Conservation (phyloP, 2,888 invertebrate species). For the Cremastinae sp. region DNA sequence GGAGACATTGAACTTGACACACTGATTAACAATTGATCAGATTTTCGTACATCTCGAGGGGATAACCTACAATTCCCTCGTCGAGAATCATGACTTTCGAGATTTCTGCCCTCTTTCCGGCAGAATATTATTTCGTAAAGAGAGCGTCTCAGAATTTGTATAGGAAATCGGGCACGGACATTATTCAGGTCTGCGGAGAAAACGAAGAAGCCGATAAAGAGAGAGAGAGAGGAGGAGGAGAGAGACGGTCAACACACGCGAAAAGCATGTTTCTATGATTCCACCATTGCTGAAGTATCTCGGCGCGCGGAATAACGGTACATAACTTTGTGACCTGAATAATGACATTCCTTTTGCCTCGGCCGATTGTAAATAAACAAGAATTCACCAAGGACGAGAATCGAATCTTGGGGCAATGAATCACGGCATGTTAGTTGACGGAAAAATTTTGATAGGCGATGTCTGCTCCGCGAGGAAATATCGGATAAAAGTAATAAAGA, state of each 20-base stretch:
- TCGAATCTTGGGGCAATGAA: not conserved
- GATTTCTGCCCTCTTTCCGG: not conserved
- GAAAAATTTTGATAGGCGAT: not conserved
- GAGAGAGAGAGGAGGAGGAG: slow-evolving; percentile 9
- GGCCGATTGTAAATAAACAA: slow-evolving; percentile 54
- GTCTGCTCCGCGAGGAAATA: not conserved
- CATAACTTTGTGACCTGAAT: slow-evolving; percentile 51
- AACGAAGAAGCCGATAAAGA: slow-evolving; percentile 23
- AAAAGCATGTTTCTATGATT: not conserved
- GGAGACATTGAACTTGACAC: slow-evolving; percentile 59
- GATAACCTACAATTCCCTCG: slow-evolving; percentile 2
- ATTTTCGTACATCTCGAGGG: slow-evolving; percentile 13
- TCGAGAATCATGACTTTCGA: not conserved
- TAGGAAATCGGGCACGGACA: not conserved
- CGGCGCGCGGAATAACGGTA: slow-evolving; percentile 47
- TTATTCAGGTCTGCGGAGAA: slow-evolving; percentile 14
- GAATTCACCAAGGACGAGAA: slow-evolving; percentile 13
- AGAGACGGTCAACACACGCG: not conserved
- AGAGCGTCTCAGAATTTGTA: not conserved
- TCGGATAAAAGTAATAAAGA: not conserved
- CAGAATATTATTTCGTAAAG: not conserved
- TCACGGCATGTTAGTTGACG: not conserved
- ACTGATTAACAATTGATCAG: slow-evolving; percentile 37
- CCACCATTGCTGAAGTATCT: slow-evolving; percentile 20
- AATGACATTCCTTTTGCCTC: slow-evolving; percentile 50